phyloP scores from a whole-genome alignment of 2,113 vertebrate genomes.

The Paedocypris sp. region DNA sequence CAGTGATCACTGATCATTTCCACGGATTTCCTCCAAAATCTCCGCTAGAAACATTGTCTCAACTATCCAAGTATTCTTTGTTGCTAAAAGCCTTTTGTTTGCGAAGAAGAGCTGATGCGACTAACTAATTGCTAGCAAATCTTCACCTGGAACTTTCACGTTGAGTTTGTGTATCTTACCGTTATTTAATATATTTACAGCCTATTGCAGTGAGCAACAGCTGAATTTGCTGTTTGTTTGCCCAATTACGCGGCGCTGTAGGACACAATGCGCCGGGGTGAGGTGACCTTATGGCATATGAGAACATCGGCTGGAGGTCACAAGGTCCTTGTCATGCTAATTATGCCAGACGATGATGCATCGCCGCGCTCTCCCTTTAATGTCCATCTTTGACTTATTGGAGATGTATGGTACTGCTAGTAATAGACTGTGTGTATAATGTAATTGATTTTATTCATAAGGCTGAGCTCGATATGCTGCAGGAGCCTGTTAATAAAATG shows the following conservation, averaged over 20 bases:
- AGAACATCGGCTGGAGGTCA: constrained; percentile 31
- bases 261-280: background rate
- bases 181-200: too few relatives aligned
- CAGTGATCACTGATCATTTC: too few relatives aligned
- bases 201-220: too few relatives aligned
- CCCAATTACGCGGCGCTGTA: background rate
- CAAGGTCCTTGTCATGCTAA: constrained; percentile 37
- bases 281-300: constrained; percentile 30
- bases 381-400: background rate
- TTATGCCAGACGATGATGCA: constrained; percentile 47
- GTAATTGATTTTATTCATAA: constrained; percentile 23
- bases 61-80: too few relatives aligned
- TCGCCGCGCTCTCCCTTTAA: constrained; percentile 28
- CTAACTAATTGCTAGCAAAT: too few relatives aligned
- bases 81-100: too few relatives aligned
- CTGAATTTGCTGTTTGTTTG: background rate
- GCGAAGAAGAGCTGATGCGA: too few relatives aligned
- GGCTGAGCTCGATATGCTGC: background rate
- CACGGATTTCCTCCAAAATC: too few relatives aligned
- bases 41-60: too few relatives aligned
- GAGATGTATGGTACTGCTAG: background rate
- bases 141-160: too few relatives aligned
- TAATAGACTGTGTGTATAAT: constrained; percentile 18
- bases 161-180: too few relatives aligned
- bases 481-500: background rate